phyloP scores from a whole-genome alignment of 2,113 vertebrate species.

The Taxidea taxus region DNA sequence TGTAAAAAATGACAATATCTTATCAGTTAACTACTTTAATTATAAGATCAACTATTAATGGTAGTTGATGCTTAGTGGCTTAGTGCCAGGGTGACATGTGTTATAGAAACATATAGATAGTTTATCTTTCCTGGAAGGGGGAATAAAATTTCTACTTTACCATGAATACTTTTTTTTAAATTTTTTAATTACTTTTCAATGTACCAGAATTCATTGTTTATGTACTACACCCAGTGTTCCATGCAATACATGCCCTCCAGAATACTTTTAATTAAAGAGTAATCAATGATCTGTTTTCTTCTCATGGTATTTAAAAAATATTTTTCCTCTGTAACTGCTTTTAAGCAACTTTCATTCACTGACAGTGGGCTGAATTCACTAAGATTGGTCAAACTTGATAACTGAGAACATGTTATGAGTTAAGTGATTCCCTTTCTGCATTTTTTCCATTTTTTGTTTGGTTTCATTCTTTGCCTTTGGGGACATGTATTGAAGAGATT shows the following conservation, averaged over 20 bases:
- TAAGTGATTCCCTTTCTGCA: neutral
- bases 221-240: no score
- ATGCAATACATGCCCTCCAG: no score
- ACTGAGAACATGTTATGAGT: neutral
- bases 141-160: neutral
- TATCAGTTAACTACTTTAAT: neutral
- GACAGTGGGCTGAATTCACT: neutral
- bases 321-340: neutral
- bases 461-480: neutral
- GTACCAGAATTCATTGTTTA: no score
- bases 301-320: constrained; percentile 43
- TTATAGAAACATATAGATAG: neutral
- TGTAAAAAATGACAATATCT: neutral
- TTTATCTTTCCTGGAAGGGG: neutral
- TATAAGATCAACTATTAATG: constrained; percentile 29
- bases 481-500: neutral
- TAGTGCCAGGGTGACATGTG: neutral
- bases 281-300: neutral
- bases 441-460: neutral
- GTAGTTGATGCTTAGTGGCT: neutral
- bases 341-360: neutral
- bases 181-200: no score
- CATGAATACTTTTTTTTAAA: no score
- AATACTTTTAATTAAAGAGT: neutral
- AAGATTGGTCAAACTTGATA: constrained; percentile 29